Percentiles rank a stretch among this genome's conserved stretches.
These are phyloP conservation scores for Rhinogobio ventralis DNA, from an alignment of 2,797 vertebrate genomes.

Conservation along the genomic window DNA sequence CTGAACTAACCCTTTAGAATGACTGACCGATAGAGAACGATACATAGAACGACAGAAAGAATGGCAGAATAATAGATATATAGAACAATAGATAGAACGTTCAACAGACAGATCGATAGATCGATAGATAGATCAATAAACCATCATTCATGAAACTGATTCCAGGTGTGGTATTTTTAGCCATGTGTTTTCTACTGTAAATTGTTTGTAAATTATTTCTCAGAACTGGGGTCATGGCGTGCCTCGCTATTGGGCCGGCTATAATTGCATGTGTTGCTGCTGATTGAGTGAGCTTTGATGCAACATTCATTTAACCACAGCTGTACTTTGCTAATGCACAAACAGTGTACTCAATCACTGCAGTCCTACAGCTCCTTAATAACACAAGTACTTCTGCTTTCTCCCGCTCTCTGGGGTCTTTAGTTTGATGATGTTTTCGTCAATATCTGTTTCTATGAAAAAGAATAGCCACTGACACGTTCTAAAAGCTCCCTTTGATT, in stretches of 20 bases:
- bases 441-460: conserved; percentile 57
- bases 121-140: not conserved
- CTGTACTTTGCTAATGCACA: conserved; percentile 64
- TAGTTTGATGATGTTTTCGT: conserved; percentile 58
- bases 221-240: conserved; percentile 25
- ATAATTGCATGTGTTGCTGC: conserved; percentile 51
- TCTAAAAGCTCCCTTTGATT: conserved; percentile 47
- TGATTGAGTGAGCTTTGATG: conserved; percentile 61
- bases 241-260: conserved; percentile 36
- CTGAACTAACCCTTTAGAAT: too few species aligned
- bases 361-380: conserved; percentile 50
- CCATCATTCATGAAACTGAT: not conserved
- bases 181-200: conserved; percentile 20
- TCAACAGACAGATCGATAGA: not conserved
- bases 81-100: too few species aligned
- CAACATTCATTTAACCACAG: conserved; percentile 60
- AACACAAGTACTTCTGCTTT: conserved; percentile 40
- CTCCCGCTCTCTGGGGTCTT: conserved; percentile 46
- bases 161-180: conserved; percentile 1
- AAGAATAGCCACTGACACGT: conserved; percentile 39
- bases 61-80: not conserved
- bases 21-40: too few species aligned
- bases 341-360: conserved; percentile 61
- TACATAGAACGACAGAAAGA: not conserved
- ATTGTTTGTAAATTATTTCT: conserved; percentile 33